phyloP scores from a whole-genome alignment of 2,888 invertebrate genomes.

The Amitus sp. region DNA sequence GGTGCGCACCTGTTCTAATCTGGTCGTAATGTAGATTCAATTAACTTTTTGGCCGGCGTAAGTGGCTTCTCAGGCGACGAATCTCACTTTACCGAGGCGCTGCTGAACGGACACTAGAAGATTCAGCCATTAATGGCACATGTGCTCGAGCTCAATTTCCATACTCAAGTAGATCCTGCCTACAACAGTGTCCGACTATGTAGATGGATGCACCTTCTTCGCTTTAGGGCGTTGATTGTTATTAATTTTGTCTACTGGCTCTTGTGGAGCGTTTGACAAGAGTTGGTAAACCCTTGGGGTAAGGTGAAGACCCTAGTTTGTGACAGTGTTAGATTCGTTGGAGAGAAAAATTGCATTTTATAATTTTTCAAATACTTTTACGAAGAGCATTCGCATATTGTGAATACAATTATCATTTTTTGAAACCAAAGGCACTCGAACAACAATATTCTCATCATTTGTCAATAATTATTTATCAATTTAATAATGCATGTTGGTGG shows the following conservation, averaged over 20 bases:
- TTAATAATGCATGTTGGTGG: no score
- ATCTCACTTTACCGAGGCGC: conserved; percentile 39
- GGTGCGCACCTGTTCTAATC: conserved; percentile 7
- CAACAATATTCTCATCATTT: no score
- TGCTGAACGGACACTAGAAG: conserved; percentile 41
- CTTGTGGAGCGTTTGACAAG: conserved; percentile 15
- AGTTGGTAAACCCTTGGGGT: no score
- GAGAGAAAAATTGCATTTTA: no score
- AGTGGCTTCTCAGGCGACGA: conserved; percentile 36
- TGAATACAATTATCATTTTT: no score
- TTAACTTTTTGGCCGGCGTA: conserved; percentile 42
- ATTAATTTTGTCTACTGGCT: conserved; percentile 23
- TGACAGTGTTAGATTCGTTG: no score
- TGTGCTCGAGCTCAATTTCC: conserved; percentile 56
- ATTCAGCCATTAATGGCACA: conserved; percentile 59
- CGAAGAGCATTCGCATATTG: no score
- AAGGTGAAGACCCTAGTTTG: no score
- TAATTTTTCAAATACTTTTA: no score
- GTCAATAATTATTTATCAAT: no score
- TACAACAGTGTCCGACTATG: conserved; percentile 32
- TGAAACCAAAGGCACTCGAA: no score
- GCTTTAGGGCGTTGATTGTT: conserved; percentile 37
- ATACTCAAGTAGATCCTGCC: conserved; percentile 57
- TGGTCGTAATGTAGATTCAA: conserved; percentile 34
- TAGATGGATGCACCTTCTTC: conserved; percentile 24